Evolutionary conservation across 2,797 vertebrate species (phyloP).

Genomic region (Malacoraja senta): DNA sequence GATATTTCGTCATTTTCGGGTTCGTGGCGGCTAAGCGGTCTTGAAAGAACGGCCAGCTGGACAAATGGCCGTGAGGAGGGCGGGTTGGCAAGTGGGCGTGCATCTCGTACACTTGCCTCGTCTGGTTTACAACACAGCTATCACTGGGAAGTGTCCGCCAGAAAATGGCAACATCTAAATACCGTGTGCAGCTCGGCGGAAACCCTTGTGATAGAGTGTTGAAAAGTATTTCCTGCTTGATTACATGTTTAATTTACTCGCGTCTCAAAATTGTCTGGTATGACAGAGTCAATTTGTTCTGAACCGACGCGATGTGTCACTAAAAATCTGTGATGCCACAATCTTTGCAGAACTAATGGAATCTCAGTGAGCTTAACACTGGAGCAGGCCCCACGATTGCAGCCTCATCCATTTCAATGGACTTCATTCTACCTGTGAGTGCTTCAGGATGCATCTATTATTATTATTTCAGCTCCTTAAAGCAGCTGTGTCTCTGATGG

Average conservation of each 20-base stretch:
- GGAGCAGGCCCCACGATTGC: constrained; percentile 50
- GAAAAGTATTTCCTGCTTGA: constrained; percentile 52
- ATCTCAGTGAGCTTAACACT: constrained; percentile 61
- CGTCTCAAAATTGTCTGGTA: constrained; percentile 58
- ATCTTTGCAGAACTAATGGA: constrained; percentile 55
- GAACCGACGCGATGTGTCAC: constrained; percentile 59
- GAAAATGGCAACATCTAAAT: constrained; percentile 44
- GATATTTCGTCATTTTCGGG: not conserved
- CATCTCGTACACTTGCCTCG: constrained; percentile 41
- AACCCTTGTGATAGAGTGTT: constrained; percentile 41
- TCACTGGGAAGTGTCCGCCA: constrained; percentile 39
- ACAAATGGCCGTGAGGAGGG: not conserved
- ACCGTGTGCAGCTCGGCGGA: constrained; percentile 46
- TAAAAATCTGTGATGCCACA: constrained; percentile 46
- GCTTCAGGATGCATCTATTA: constrained; percentile 55
- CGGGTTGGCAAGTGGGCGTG: not conserved
- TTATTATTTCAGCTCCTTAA: constrained; percentile 57
- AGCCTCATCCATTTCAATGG: constrained; percentile 55
- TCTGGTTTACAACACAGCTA: constrained; percentile 44
- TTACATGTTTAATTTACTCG: constrained; percentile 69
- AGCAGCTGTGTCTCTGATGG: constrained; percentile 43
- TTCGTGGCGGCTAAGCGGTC: not conserved
- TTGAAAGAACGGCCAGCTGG: not conserved
- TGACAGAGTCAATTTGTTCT: constrained; percentile 64
- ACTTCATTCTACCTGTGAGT: constrained; percentile 52